Percentiles rank a stretch among this genome's conserved stretches.
Conservation (phyloP, 1,140 invertebrate genomes). For the Heliconius hermathena region DNA sequence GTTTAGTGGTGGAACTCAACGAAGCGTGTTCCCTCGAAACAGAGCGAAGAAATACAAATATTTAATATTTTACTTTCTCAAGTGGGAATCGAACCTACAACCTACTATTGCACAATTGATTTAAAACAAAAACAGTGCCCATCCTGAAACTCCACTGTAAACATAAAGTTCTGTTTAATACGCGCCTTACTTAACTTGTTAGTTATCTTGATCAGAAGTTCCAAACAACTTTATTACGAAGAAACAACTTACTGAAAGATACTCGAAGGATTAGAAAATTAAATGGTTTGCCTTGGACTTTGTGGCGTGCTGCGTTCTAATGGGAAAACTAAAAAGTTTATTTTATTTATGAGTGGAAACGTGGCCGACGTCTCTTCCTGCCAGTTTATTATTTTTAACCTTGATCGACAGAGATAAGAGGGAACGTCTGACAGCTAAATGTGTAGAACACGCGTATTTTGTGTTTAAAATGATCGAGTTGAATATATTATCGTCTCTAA, state of each 20-base stretch:
- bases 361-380: slow-evolving; percentile 26
- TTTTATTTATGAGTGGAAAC: slow-evolving; percentile 24
- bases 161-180: slow-evolving; percentile 16
- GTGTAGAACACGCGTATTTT: slow-evolving; percentile 15
- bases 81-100: too few species aligned
- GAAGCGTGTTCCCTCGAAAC: too few species aligned
- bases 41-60: too few species aligned
- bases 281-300: slow-evolving; percentile 24
- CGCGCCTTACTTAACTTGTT: slow-evolving; percentile 30
- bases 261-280: slow-evolving; percentile 30
- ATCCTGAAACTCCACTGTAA: slow-evolving; percentile 8
- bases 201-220: slow-evolving; percentile 29
- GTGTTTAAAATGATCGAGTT: neutral
- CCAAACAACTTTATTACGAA: slow-evolving; percentile 27
- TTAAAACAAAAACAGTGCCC: too few species aligned
- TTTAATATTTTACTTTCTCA: too few species aligned
- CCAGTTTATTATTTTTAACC: slow-evolving; percentile 33
- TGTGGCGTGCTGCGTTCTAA: slow-evolving; percentile 7
- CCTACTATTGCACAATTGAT: too few species aligned
- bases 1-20: too few species aligned
- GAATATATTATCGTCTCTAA: neutral
- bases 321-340: slow-evolving; percentile 17
- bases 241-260: slow-evolving; percentile 30
- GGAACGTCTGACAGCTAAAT: slow-evolving; percentile 12
- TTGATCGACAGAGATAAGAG: slow-evolving; percentile 26